Evolutionary conservation across 2,113 vertebrate species (phyloP).

Genomic region (Hypocryptadius cinnamomeus): DNA sequence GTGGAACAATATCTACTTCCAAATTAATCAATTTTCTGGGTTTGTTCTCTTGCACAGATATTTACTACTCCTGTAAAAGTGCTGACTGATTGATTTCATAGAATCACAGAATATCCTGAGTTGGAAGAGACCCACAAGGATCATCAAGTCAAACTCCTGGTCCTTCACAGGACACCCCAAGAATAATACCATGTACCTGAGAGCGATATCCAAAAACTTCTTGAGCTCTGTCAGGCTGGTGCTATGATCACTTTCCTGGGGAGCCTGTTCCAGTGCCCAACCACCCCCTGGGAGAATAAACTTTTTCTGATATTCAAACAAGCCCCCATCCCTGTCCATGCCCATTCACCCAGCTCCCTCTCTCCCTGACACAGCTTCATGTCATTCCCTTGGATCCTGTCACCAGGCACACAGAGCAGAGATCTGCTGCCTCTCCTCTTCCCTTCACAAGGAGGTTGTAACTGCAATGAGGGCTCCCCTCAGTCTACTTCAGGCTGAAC

Average conservation of each 20-base stretch:
- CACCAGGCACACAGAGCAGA: background rate
- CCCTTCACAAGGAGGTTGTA: accelerated
- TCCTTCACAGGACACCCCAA: background rate
- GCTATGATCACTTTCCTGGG: background rate
- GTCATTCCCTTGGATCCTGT: accelerated
- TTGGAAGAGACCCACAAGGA: background rate
- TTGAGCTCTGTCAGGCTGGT: background rate
- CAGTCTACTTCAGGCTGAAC: background rate
- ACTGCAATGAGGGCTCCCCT: background rate
- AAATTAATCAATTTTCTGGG: background rate
- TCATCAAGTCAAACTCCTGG: background rate
- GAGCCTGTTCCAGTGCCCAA: background rate
- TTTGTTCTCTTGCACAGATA: background rate
- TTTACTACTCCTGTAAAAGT: background rate
- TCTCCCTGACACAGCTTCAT: background rate
- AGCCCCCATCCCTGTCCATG: accelerated
- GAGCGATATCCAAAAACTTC: background rate
- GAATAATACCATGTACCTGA: background rate
- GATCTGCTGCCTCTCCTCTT: background rate
- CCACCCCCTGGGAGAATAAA: accelerated
- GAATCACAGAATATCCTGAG: background rate
- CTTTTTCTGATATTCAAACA: background rate
- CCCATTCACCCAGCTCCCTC: background rate
- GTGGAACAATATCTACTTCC: background rate
- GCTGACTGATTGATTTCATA: background rate